Percentiles rank a stretch among this genome's conserved stretches.
phyloP scores from a whole-genome alignment of 2,888 invertebrate species.

The Eupelmus urozonus region DNA sequence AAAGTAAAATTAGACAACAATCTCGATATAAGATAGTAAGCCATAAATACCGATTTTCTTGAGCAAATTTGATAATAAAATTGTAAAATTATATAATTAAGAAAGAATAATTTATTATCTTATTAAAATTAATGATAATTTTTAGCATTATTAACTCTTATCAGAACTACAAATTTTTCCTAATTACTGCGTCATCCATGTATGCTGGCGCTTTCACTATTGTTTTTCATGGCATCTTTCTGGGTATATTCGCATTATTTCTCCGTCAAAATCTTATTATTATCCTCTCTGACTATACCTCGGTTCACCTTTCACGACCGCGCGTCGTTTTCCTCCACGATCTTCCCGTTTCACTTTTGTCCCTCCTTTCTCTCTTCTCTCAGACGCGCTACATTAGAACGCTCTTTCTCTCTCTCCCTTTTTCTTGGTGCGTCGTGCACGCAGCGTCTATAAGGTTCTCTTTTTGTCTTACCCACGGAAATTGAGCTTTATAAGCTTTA shows the following conservation, averaged over 20 bases:
- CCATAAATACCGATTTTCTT: slow-evolving; percentile 8
- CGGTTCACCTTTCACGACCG: too few relatives aligned
- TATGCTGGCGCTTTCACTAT: not conserved
- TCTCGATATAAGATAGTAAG: slow-evolving; percentile 15
- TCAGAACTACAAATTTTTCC: not conserved
- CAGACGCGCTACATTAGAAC: slow-evolving; percentile 34
- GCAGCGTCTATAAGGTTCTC: slow-evolving; percentile 12
- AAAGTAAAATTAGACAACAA: slow-evolving; percentile 3
- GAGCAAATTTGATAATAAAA: not conserved
- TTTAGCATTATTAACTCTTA: too few relatives aligned
- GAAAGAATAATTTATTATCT: not conserved
- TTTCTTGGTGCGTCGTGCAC: not conserved
- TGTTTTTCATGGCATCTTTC: too few relatives aligned
- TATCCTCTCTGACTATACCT: slow-evolving; percentile 20
- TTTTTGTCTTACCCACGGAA: slow-evolving; percentile 50
- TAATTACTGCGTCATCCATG: not conserved
- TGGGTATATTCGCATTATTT: not conserved
- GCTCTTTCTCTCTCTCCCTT: not conserved
- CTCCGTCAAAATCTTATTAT: slow-evolving; percentile 33
- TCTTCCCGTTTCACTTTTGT: slow-evolving; percentile 48
- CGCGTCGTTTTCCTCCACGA: slow-evolving; percentile 25
- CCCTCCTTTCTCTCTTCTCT: slow-evolving; percentile 21
- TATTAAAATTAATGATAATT: not conserved
- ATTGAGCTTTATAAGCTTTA: slow-evolving; percentile 61
- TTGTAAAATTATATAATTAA: not conserved